Evolutionary conservation across 2,113 vertebrate species (phyloP).

Genomic region (Eretmochelys imbricata): DNA sequence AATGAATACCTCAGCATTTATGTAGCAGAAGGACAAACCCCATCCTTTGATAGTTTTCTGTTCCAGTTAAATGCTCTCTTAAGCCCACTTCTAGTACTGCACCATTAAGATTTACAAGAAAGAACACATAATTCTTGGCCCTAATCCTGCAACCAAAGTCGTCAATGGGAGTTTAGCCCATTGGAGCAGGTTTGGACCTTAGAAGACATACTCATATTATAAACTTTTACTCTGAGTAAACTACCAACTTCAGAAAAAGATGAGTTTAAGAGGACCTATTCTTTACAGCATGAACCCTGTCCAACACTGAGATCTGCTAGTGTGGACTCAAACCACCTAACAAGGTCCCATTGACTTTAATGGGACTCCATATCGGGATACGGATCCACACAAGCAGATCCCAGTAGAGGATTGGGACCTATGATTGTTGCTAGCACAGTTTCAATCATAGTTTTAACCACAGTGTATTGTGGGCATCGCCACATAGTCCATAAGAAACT

Average conservation of each 20-base stretch:
- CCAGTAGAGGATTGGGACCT: too few species aligned
- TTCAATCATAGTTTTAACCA: neutral
- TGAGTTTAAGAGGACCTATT: neutral
- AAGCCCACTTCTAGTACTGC: neutral
- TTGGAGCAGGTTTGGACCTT: conserved; percentile 32
- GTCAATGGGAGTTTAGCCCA: neutral
- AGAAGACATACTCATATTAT: neutral
- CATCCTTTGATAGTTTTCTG: neutral
- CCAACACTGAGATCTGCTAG: neutral
- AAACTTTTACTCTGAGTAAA: conserved; percentile 19
- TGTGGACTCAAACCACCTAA: neutral
- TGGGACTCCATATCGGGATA: too few species aligned
- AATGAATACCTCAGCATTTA: neutral
- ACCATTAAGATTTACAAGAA: neutral
- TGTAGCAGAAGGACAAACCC: neutral
- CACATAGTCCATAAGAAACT: neutral
- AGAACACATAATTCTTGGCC: neutral
- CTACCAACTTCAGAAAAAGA: neutral
- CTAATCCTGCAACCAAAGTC: neutral
- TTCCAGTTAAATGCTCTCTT: neutral
- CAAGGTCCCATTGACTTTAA: neutral
- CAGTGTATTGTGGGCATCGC: accelerated
- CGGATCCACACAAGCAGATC: too few species aligned
- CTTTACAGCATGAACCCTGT: neutral
- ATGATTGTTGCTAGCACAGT: too few species aligned